Evolutionary conservation across 2,113 vertebrate genomes (phyloP).

Genomic region (Callipepla californica): DNA sequence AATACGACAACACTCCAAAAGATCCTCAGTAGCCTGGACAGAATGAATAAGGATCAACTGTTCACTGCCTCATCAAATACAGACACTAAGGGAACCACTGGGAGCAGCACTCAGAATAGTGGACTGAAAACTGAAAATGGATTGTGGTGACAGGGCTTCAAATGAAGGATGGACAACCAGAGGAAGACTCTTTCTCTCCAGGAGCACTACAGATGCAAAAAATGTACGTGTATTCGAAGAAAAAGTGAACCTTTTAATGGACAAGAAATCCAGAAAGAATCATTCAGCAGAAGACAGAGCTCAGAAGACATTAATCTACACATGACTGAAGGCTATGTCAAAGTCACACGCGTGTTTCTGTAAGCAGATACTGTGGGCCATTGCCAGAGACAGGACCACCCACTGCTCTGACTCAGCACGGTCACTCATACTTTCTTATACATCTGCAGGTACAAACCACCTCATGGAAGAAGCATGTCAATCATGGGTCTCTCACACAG

Average conservation of each 20-base stretch:
- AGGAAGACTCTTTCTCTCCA: not conserved
- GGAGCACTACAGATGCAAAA: not conserved
- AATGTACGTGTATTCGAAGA: not conserved
- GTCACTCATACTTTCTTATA: not conserved
- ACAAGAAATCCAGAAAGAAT: not conserved
- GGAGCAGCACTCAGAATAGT: not conserved
- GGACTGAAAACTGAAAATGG: not conserved
- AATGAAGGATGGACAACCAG: not conserved
- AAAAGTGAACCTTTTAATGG: not conserved
- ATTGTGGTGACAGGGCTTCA: not conserved
- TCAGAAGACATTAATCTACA: not conserved
- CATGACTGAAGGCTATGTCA: accelerated
- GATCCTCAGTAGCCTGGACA: not conserved
- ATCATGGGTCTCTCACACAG: not conserved
- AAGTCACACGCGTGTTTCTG: not conserved
- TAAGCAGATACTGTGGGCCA: not conserved
- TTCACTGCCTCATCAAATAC: not conserved
- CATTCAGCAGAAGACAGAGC: not conserved
- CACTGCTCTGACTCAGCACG: not conserved
- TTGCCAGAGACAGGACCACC: not conserved
- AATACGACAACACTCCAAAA: not conserved
- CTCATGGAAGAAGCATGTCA: not conserved
- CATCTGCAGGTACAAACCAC: not conserved
- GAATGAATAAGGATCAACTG: not conserved
- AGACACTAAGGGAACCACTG: not conserved